Evolutionary conservation across 1,140 invertebrate genomes (phyloP), one percentile per base, ranked within the genome.

Genomic region (Orchesella cincta): DNA sequence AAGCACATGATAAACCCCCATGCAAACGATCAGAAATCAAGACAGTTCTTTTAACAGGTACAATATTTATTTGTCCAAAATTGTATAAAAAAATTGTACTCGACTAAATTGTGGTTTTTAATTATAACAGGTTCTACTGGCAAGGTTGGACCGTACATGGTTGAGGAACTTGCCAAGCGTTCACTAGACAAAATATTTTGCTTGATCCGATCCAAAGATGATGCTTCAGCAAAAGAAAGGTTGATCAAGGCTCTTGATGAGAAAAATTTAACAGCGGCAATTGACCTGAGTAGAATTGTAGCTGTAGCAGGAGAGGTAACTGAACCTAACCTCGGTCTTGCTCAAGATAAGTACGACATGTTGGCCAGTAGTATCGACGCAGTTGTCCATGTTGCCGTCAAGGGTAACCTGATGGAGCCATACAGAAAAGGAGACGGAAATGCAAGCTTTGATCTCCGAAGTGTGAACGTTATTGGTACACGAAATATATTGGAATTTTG

Each of bases 401-500:
- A 77, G 62, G 46, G 64, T 1, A 77, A 77, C 73, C 51, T 72
- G 16, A 35, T 77, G 2, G 76, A 73, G 26, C 29, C 33, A 1
- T 77, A 77, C 51, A 73, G 16, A 39, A 54, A 73, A 29, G 31
- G 18, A 1, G 26, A 34, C 1, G 31, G 71, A 26, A 26, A 23
- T 26, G 26, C 18, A 5, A 8, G 36, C 36, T 51, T 31, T 51
- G 23, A 73, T 33, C 26, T 77, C 29, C 46, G 76, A 62, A 72
- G 28, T 23, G 76, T 77, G 1, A 77, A 77, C 28, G 76, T 77
- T 0, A 23, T 73, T 26, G 76, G 76, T 29, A 74, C 72, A 8
- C 26, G 52, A 34, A 78, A 78, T 71, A 54, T 78, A 28, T 26
- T 78, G 54, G 76, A 74, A 52, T 78, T 78, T 64, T 46, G 72